Base-by-base conservation (phyloP, 1,140 invertebrate genomes). In the Drosophila pallidifrons region DNA sequence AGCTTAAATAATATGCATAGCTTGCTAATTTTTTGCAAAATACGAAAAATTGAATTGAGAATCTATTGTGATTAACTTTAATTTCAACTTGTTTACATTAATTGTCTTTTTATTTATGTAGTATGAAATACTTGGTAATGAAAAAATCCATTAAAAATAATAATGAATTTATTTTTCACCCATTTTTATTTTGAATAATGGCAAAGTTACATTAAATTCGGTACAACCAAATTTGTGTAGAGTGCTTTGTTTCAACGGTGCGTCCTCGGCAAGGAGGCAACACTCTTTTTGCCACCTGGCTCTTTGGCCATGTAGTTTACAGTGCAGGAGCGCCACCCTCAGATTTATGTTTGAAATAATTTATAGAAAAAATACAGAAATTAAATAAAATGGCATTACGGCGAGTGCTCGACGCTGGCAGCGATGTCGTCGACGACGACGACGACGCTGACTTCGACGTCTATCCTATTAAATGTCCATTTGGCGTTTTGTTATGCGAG, bases 381-480 rank as follows among this genome's bases (percentile, higher is more conserved):
- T 86, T 86, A 86, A 86, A 86, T 86, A 86, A 86, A 86, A 88
- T 76, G 77, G 83, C 64, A 82, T 86, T 86, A 86, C 76, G 80
- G 47, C 52, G 55, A 64, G 72, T 67, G 63, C 69, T 63, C 66
- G 60, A 78, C 72, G 54, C 28, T 43, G 20, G 51, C 55, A 41
- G 38, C 41, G 47, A n/a, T 58, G 66, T 47, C 43, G 46, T 49
- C 45, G 46, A 8, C 32, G 54, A 43, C 38, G 46, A 38, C 30
- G 38, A 28, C 47, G 67, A 63, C 46, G 46, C 13, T 41, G 54
- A 45, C 75, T 63, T 68, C 81, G 85, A 78, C 83, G 83, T 89
- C 81, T 77, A 88, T 88, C 85, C 85, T 88, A 89, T 88, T 88
- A 88, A 88, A 88, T 88, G 85, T 88, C 85, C 85, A 88, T 88